Conservation (phyloP, 1,140 invertebrate genomes). For the Drosophila melanogaster region DNA sequence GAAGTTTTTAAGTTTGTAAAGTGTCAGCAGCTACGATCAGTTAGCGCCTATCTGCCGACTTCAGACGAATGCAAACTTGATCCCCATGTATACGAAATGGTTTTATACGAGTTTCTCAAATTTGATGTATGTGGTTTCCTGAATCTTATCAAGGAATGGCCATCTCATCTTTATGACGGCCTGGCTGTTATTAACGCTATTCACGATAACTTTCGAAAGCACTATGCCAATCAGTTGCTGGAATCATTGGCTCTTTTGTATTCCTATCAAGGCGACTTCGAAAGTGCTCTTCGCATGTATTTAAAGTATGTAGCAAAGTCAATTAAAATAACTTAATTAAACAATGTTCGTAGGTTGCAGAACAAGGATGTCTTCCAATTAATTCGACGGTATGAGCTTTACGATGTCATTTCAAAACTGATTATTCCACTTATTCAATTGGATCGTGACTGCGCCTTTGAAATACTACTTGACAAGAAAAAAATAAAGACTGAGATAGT, state of each 20-base stretch:
- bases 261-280: constrained; percentile 95
- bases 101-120: constrained; percentile 96
- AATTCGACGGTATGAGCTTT: constrained; percentile 93
- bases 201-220: constrained; percentile 90
- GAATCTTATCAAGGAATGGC: constrained; percentile 95
- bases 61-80: constrained; percentile 89
- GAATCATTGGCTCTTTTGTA: constrained; percentile 96
- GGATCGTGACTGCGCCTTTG: constrained; percentile 93
- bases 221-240: constrained; percentile 90
- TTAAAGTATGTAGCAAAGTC: constrained; percentile 88
- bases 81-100: constrained; percentile 97
- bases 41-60: constrained; percentile 93
- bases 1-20: constrained; percentile 96
- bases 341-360: constrained; percentile 87
- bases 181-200: constrained; percentile 94
- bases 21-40: constrained; percentile 92
- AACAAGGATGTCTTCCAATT: constrained; percentile 94
- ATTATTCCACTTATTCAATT: constrained; percentile 96
- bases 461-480: constrained; percentile 92
- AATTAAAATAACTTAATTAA: neutral
- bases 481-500: constrained; percentile 92
- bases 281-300: constrained; percentile 96
- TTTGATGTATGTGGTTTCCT: constrained; percentile 93
- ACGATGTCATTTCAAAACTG: constrained; percentile 93
- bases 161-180: constrained; percentile 93